Conservation (phyloP, 1,140 invertebrate genomes). For the Dendrolimus kikuchii region DNA sequence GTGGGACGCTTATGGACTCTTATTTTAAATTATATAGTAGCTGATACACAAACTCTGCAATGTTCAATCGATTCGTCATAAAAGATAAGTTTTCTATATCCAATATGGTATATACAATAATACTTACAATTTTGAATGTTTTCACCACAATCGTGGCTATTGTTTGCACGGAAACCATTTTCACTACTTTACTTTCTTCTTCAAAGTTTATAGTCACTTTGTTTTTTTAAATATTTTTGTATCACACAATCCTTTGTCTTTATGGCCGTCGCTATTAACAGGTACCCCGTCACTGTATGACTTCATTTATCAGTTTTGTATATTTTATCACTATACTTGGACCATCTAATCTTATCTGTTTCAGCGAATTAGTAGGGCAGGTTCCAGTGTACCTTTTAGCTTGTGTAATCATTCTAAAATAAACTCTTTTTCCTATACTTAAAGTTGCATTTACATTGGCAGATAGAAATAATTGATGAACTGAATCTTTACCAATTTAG, state of each 20-base stretch:
- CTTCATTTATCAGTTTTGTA: slow-evolving; percentile 39
- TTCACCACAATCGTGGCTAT: slow-evolving; percentile 85
- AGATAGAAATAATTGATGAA: no score
- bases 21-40: no score
- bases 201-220: slow-evolving; percentile 1
- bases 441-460: no score
- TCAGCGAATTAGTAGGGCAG: slow-evolving; percentile 60
- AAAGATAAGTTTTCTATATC: no score
- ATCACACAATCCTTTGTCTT: slow-evolving; percentile 21
- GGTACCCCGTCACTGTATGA: slow-evolving; percentile 41
- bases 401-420: neutral
- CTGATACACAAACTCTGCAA: no score
- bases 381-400: slow-evolving; percentile 26
- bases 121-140: slow-evolving; percentile 84
- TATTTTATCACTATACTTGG: slow-evolving; percentile 36
- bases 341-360: slow-evolving; percentile 52
- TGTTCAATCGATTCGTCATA: no score
- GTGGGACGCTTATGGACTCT: no score
- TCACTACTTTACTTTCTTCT: slow-evolving; percentile 37
- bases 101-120: slow-evolving; percentile 7
- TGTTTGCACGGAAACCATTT: slow-evolving; percentile 83
- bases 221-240: neutral
- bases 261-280: slow-evolving; percentile 40
- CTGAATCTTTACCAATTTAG: neutral
- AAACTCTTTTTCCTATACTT: neutral